Conservation (phyloP, 2,888 invertebrate genomes). For the Sisyra terminalis region DNA sequence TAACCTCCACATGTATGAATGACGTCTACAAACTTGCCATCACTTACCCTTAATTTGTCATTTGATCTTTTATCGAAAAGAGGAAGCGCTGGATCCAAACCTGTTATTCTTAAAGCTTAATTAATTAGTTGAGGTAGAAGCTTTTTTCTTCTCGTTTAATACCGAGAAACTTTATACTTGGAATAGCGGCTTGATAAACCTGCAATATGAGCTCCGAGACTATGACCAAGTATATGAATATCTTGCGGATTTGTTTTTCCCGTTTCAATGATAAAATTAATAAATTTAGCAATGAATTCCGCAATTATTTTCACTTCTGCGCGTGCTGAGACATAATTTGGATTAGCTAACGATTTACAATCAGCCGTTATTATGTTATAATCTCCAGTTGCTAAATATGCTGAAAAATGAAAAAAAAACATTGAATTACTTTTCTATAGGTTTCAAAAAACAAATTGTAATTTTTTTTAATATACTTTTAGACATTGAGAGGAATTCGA, state of each 20-base stretch:
- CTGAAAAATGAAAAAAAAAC: neutral
- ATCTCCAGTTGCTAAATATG: slow-evolving; percentile 5
- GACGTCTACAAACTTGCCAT: slow-evolving; percentile 23
- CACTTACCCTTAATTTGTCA: slow-evolving; percentile 19
- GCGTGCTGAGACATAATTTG: neutral
- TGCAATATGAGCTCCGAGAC: slow-evolving; percentile 6
- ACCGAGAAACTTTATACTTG: neutral
- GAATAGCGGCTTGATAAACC: slow-evolving; percentile 1
- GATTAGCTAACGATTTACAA: slow-evolving; percentile 2
- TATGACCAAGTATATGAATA: slow-evolving; percentile 3
- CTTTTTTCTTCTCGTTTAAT: neutral
- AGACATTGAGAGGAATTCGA: no score
- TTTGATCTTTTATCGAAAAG: slow-evolving; percentile 19
- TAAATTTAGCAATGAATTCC: neutral
- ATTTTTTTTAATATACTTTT: no score
- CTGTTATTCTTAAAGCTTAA: slow-evolving; percentile 19
- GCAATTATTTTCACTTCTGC: neutral
- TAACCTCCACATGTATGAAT: slow-evolving; percentile 24
- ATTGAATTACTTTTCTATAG: neutral
- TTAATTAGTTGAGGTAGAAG: neutral
- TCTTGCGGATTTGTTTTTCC: neutral
- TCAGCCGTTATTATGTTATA: slow-evolving; percentile 1
- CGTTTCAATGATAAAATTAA: slow-evolving; percentile 1
- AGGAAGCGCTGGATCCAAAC: slow-evolving; percentile 26
- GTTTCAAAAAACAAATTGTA: no score